Percentiles rank a stretch among this genome's conserved stretches.
phyloP scores from a whole-genome alignment of 2,797 vertebrate genomes.

The Brachyalestes nurse region DNA sequence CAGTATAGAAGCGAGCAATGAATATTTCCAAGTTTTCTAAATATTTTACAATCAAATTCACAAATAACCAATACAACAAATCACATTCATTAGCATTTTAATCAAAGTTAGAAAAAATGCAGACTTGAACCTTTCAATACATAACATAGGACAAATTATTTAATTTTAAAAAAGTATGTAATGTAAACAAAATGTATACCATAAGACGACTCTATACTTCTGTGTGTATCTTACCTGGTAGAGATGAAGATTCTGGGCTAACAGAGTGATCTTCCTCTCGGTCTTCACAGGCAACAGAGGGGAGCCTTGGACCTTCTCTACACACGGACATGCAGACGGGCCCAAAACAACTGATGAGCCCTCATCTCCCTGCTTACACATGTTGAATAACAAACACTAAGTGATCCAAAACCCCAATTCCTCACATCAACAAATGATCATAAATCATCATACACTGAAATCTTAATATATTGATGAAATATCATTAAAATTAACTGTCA shows the following conservation, averaged over 20 bases:
- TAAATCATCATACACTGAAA: neutral
- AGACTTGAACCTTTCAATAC: neutral
- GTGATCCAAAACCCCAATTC: neutral
- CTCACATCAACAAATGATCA: neutral
- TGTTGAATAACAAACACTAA: neutral
- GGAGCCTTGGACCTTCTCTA: slow-evolving; percentile 89
- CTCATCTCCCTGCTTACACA: slow-evolving; percentile 77
- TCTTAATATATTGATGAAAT: neutral
- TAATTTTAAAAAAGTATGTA: too few species aligned
- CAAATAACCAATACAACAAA: too few species aligned
- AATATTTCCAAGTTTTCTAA: too few species aligned
- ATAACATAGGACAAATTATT: too few species aligned
- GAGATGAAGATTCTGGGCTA: slow-evolving; percentile 90
- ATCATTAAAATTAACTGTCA: slow-evolving; percentile 20
- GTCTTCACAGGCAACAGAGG: slow-evolving; percentile 85
- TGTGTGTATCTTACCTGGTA: slow-evolving; percentile 82
- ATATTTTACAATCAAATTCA: too few species aligned
- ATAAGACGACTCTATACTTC: too few species aligned
- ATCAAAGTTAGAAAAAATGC: neutral
- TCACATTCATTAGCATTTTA: too few species aligned
- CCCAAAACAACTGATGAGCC: slow-evolving; percentile 79
- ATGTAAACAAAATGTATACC: too few species aligned
- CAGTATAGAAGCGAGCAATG: too few species aligned
- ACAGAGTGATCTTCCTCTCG: slow-evolving; percentile 85
- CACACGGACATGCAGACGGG: slow-evolving; percentile 89